Evolutionary conservation across 2,797 vertebrate genomes (phyloP), one percentile per base, ranked within the genome.

Genomic region (Bovichtus diacanthus): DNA sequence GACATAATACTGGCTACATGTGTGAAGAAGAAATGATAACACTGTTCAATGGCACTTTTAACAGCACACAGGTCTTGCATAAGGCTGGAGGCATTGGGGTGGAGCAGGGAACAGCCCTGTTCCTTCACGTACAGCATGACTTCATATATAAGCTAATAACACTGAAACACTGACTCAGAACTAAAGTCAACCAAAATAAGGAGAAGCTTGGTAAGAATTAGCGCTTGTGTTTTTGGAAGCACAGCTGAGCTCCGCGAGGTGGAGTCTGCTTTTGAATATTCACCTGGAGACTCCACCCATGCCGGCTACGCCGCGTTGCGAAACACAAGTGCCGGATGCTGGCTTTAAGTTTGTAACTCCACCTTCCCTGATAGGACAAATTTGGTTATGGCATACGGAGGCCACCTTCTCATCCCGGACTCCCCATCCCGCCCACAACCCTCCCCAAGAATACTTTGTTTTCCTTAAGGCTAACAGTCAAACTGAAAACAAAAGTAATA

Each of bases 41-140:
- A 93, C 92, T 92, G 91, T 90, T 93, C 89, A 94, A 95, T 95
- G 95, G 94, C 95, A 95, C 94, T 94, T 93, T 93, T 90, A 93
- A 94, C 94, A 95, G 94, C 93, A 94, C 94, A 90, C 91, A 92
- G 94, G 94, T 95, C 94, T 95, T 95, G 95, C 94, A 95, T 96
- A 95, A 95, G 95, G 95, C 95, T 94, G 94, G 93, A 93, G 94
- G 93, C 89, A 86, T 91, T 76, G 88, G 90, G 89, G 87, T 79
- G 88, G 90, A 87, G 87, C 86, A 82, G 85, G 85, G 73, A 66
- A 78, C 71, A 39, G 67, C 63, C 80, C 84, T 19, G 84, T 21
- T 90, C 90, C 83, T 90, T 92, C 88, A 82, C 79, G 25, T 71
- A 86, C 78, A 81, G 72, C 72, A 67, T 85, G 81, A 90, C 89